Evolutionary conservation across 2,113 vertebrate genomes (phyloP), one percentile per base, ranked within the genome.

Genomic region (Ciconia stormi): DNA sequence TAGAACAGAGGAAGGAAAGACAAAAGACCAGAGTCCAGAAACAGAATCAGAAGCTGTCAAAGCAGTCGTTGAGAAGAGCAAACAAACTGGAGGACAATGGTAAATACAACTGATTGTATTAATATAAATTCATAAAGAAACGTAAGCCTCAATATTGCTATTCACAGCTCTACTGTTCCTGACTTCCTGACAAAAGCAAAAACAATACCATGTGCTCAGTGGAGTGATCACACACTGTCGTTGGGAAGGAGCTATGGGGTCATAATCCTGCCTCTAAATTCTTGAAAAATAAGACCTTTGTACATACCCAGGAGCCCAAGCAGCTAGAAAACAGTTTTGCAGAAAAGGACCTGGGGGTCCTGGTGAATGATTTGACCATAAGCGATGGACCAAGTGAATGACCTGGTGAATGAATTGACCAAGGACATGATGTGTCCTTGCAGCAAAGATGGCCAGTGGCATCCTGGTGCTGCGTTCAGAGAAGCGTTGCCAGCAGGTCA

Each of bases 71-170:
- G 93, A 96, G 72, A 91, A 87, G 47, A 92, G n/a, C 80, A 80
- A 96, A 85, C 89, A 95, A 78, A 82, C 29, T 47, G 56, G 30
- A 94, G 78, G 65, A 97, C 94, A 96, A 90, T 94, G 65, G 61
- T 96, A 94, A 96, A 95, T 93, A 76, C 56, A 49, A 61, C 10
- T 1, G 3, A 93, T 91, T 96, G 93, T 91, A 52, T 36, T 91
- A 16, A 5, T 26, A 55, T 67, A 21, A 8, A 38, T 81, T 94
- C 89, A 82, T 72, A 76, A 84, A 85, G 81, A 87, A 79, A 76
- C 49, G 61, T 47, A 71, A 85, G 89, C 47, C 65, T 89, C 77
- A 95, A 55, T 69, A 27, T 44, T 56, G 55, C 65, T 47, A 89
- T 84, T 96, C 94, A 96, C 77, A 67, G 72, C 66, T 82, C 56